phyloP scores from a whole-genome alignment of 2,797 vertebrate species.

The Peromyscus aztecus region DNA sequence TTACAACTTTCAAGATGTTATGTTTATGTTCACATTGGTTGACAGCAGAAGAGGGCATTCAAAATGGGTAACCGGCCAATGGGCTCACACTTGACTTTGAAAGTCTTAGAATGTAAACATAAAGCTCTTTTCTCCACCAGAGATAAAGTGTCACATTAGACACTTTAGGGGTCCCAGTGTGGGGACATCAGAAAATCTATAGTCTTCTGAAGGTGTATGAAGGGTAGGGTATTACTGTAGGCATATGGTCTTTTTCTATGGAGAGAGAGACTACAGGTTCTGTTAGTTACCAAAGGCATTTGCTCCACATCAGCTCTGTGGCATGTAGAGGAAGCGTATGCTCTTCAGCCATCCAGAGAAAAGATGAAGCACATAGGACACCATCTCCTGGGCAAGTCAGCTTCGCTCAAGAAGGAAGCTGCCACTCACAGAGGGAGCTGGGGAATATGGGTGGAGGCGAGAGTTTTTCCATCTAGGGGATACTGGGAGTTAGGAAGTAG shows the following conservation, averaged over 20 bases:
- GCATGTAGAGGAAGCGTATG: neutral
- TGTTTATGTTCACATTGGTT: neutral
- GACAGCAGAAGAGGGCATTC: neutral
- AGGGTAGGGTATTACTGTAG: fast-evolving
- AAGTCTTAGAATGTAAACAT: neutral
- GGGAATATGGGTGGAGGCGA: neutral
- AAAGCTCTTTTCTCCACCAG: neutral
- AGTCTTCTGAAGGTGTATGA: neutral
- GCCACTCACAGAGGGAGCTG: neutral
- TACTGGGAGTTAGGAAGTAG: neutral
- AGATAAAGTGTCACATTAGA: neutral
- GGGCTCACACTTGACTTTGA: neutral
- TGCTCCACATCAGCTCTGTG: neutral
- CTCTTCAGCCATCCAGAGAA: neutral
- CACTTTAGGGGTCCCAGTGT: too few relatives aligned
- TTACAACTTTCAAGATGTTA: neutral
- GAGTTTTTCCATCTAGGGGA: neutral
- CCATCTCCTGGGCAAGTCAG: neutral
- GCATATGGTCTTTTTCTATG: neutral
- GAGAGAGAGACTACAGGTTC: neutral
- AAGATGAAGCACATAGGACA: neutral
- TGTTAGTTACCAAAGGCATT: neutral
- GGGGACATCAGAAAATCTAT: neutral
- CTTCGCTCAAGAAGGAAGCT: neutral
- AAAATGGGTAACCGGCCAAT: neutral